Evolutionary conservation across 2,888 invertebrate genomes (phyloP).

Genomic region (Pocota personata): DNA sequence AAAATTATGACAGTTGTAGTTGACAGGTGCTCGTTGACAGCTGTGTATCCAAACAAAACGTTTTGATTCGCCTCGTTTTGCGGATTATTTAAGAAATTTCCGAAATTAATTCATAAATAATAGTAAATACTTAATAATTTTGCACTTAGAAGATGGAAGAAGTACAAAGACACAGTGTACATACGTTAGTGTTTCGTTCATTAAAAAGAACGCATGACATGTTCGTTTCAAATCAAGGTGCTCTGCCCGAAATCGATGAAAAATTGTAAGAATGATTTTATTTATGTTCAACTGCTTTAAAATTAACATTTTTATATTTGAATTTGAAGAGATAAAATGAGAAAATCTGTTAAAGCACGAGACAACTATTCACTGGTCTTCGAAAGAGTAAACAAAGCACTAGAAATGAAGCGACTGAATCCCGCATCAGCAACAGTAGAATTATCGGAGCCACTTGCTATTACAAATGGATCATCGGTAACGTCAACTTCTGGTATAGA

Average conservation of each 20-base stretch:
- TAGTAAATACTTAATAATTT: neutral
- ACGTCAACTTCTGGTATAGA: neutral
- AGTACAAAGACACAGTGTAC: conserved; percentile 98
- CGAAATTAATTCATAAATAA: neutral
- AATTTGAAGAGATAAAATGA: conserved; percentile 88
- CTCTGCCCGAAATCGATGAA: conserved; percentile 92
- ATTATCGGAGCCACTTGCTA: conserved; percentile 75
- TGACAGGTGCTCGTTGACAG: conserved; percentile 9
- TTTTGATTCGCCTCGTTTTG: conserved; percentile 16
- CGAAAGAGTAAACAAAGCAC: conserved; percentile 86
- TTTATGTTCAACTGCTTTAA: neutral
- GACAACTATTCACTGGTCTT: conserved; percentile 94
- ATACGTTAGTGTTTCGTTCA: conserved; percentile 97
- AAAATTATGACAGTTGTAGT: neutral
- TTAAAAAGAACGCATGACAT: conserved; percentile 98
- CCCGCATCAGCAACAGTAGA: conserved; percentile 2
- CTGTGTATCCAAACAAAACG: conserved; percentile 41
- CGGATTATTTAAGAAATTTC: neutral
- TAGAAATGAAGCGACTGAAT: conserved; percentile 76
- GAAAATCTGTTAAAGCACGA: conserved; percentile 89
- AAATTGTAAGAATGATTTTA: conserved; percentile 87
- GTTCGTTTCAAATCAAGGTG: conserved; percentile 95
- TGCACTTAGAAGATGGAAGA: conserved; percentile 85
- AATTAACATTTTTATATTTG: neutral
- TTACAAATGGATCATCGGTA: conserved; percentile 77